A percentile compares a stretch with the other conserved stretches of the same genome.
These are phyloP conservation scores for Gallirallus australis DNA, from an alignment of 2,797 vertebrate species.

Conservation along the genomic window DNA sequence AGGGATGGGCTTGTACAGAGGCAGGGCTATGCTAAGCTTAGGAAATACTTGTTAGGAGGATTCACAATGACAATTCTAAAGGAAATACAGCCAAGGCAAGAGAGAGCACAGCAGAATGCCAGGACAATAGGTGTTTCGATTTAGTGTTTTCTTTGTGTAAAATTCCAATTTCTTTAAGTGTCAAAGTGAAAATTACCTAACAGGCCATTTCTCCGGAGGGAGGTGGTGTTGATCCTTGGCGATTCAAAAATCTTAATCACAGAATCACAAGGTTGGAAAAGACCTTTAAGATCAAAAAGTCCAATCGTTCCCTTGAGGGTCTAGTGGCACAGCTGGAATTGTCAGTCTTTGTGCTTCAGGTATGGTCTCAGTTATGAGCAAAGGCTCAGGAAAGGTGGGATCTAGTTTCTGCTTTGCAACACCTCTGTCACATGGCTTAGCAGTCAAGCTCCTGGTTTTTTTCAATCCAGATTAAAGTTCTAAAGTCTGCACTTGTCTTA, in stretches of 20 bases:
- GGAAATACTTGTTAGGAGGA: not conserved
- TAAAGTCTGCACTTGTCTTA: not conserved
- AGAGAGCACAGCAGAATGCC: not conserved
- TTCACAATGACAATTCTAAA: not conserved
- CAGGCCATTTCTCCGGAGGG: not conserved
- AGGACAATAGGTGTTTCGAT: accelerated
- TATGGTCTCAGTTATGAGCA: not conserved
- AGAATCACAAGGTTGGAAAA: too few species aligned
- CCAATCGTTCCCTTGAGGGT: not conserved
- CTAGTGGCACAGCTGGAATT: not conserved
- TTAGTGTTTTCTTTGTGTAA: not conserved
- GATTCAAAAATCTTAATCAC: not conserved
- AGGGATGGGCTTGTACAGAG: not conserved
- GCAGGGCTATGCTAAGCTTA: not conserved
- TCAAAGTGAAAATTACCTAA: not conserved
- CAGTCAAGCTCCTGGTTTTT: not conserved
- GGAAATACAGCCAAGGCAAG: not conserved
- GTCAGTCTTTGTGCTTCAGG: accelerated
- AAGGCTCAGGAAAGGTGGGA: not conserved
- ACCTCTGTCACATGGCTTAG: not conserved
- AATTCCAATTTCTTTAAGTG: too few species aligned
- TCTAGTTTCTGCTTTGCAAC: not conserved
- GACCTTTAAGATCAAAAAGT: too few species aligned
- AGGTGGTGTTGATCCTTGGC: not conserved
- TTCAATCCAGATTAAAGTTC: accelerated